Percentiles rank a stretch among this genome's conserved stretches.
Evolutionary conservation across 2,113 vertebrate species (phyloP).

Genomic region (Galemys pyrenaicus): DNA sequence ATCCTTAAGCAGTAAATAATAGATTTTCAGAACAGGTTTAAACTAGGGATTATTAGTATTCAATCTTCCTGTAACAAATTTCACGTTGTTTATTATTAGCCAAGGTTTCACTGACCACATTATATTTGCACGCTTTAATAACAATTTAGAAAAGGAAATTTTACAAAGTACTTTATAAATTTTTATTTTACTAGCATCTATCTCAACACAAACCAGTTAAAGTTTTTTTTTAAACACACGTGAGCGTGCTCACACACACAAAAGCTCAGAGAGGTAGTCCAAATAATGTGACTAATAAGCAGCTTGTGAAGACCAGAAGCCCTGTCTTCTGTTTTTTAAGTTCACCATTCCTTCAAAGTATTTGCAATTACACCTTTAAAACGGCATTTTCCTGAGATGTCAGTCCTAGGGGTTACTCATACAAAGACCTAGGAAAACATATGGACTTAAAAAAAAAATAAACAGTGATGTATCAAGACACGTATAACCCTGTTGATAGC

Average conservation of each 20-base stretch:
- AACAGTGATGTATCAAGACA: neutral
- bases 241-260: too few species aligned
- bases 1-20: conserved; percentile 1
- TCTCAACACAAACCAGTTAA: neutral
- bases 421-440: conserved; percentile 1
- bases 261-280: neutral
- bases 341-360: neutral
- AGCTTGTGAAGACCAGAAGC: neutral
- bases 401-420: neutral
- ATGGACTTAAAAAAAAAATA: conserved; percentile 26
- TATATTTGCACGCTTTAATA: conserved; percentile 4
- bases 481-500: neutral
- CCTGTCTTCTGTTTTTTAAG: neutral
- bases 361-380: neutral
- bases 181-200: conserved; percentile 42
- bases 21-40: conserved; percentile 29
- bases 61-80: conserved; percentile 26
- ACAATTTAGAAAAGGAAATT: neutral
- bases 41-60: neutral
- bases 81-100: neutral
- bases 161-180: neutral
- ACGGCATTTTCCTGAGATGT: neutral
- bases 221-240: neutral
- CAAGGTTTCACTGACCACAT: neutral
- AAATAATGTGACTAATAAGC: neutral